Evolutionary conservation across 2,888 invertebrate genomes (phyloP).

Genomic region (Arge pagana): DNA sequence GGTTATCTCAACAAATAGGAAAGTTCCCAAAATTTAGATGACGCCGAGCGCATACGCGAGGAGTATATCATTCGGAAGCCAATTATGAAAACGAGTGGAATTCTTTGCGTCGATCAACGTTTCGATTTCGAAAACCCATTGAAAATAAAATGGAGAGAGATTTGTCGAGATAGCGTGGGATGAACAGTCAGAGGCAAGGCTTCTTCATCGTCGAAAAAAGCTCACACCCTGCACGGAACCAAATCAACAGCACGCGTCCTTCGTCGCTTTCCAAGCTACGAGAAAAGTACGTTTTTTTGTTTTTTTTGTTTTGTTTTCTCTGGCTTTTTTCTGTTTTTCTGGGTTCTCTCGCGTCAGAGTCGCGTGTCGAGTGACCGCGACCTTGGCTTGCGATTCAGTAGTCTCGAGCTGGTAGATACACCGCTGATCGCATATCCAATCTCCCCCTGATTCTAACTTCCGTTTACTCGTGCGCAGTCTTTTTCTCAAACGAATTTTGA

Average conservation of each 20-base stretch:
- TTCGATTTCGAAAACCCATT: background rate
- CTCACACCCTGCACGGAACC: conserved; percentile 58
- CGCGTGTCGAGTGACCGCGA: conserved; percentile 31
- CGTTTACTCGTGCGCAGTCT: too few species aligned
- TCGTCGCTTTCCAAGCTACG: conserved; percentile 37
- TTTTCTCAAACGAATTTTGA: too few species aligned
- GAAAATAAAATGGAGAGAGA: background rate
- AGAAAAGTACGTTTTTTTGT: conserved; percentile 24
- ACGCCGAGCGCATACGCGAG: too few species aligned
- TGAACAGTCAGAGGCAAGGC: conserved; percentile 19
- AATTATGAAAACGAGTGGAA: too few species aligned
- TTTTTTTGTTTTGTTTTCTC: too few species aligned
- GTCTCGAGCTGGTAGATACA: background rate
- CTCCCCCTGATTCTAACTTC: too few species aligned
- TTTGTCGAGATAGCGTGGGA: too few species aligned
- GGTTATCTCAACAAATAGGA: background rate
- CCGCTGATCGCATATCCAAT: too few species aligned
- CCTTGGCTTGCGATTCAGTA: conserved; percentile 27
- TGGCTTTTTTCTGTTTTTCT: background rate
- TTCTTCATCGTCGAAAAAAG: conserved; percentile 39
- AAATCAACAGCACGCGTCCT: conserved; percentile 54
- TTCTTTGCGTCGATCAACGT: background rate
- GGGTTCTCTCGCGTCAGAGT: conserved; percentile 22
- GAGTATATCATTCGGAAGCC: too few species aligned
- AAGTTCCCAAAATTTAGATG: too few species aligned